A percentile compares a stretch with the other conserved stretches of the same genome.
Conservation (phyloP, 2,797 vertebrate species). For the Sebastes hopkinsi region DNA sequence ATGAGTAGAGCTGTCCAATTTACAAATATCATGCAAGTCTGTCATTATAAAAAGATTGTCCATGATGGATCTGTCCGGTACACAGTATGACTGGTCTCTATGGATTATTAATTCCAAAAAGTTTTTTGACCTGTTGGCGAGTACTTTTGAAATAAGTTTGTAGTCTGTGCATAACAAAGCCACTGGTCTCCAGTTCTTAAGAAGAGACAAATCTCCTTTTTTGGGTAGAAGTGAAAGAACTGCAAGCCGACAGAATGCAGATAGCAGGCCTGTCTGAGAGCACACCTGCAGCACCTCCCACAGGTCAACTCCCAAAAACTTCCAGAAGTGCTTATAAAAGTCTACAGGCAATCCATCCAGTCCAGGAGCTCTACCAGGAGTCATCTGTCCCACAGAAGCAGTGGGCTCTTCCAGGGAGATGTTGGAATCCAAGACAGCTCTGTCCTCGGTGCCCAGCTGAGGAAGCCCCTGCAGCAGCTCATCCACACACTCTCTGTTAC, state of each 20-base stretch:
- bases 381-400: not conserved
- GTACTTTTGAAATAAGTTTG: not conserved
- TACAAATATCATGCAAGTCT: not conserved
- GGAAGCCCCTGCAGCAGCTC: too few species aligned
- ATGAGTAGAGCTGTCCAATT: not conserved
- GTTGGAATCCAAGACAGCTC: not conserved
- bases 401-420: not conserved
- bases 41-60: not conserved
- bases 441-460: not conserved
- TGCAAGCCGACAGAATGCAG: not conserved
- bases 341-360: not conserved
- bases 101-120: not conserved
- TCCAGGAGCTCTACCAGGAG: not conserved
- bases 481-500: too few species aligned
- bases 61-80: not conserved
- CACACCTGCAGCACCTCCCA: not conserved
- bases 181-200: not conserved
- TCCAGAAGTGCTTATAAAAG: not conserved
- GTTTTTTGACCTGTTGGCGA: not conserved
- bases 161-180: not conserved
- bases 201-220: not conserved
- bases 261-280: not conserved
- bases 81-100: not conserved
- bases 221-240: not conserved
- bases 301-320: not conserved